phyloP scores from a whole-genome alignment of 53 echinoderm and acorn worm species.

The Antedon mediterranea region DNA sequence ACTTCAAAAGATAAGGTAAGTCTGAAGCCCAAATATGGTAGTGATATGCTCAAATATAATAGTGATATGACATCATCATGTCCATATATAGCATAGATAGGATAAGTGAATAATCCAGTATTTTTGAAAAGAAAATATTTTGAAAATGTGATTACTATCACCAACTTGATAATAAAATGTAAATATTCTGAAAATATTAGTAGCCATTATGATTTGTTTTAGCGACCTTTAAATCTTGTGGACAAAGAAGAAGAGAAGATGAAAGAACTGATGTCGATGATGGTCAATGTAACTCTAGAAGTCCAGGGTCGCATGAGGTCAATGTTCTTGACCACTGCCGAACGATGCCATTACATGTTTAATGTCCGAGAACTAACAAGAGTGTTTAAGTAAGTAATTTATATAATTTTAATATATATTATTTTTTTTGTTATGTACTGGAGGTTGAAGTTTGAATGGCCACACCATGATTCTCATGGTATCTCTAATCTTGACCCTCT shows the following conservation, averaged over 20 bases:
- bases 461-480: background rate
- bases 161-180: too few species aligned
- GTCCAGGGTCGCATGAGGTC: conserved; percentile 81
- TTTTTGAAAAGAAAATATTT: too few species aligned
- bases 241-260: conserved; percentile 85
- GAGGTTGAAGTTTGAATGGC: too few species aligned
- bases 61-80: too few species aligned
- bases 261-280: conserved; percentile 67
- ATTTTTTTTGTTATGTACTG: too few species aligned
- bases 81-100: too few species aligned
- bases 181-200: too few species aligned
- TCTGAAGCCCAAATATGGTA: too few species aligned
- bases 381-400: conserved; percentile 52
- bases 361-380: conserved; percentile 73
- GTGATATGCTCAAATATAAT: too few species aligned
- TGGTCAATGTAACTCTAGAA: conserved; percentile 88
- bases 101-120: too few species aligned
- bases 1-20: conserved; percentile 70
- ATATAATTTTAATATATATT: background rate
- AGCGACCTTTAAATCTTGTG: conserved; percentile 9
- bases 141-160: too few species aligned
- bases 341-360: conserved; percentile 86
- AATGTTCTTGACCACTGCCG: conserved; percentile 87
- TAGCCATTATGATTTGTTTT: background rate
- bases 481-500: background rate